Evolutionary conservation across 2,797 vertebrate genomes (phyloP), one percentile per base, ranked within the genome.

Genomic region (Microctenopoma steveboyesi): DNA sequence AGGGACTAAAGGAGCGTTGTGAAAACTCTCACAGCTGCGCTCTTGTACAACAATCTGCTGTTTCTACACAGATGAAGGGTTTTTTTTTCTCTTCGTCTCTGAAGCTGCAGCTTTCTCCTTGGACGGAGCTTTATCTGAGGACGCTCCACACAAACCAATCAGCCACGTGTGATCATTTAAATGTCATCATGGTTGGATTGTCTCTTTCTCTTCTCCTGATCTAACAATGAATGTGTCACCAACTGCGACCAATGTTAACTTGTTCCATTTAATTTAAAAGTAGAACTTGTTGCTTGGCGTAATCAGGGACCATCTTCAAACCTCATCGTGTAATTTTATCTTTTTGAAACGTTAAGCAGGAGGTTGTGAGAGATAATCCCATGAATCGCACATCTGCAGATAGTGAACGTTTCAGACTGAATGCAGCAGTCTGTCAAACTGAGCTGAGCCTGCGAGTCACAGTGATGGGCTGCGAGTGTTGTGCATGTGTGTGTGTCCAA

Each of bases 11-110:
- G 76, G 64, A 80, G 66, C 15, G 40, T 62, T 85, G 79, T 83
- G 77, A 81, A 74, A 82, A 71, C 76, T 74, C 81, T 82, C 78
- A 79, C 86, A 88, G 86, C 84, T 81, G 81, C 75, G 30, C 58
- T 76, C 64, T 74, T 39, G 62, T 78, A 64, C 64, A 73, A 68
- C 63, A 60, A 65, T 56, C 58, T 67, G 65, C 55, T 0, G 37
- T 56, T 42, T 72, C 54, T 59, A 77, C 33, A 11, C 60, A 56
- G 56, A 52, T 49, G 46, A 46, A 50, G 65, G 11, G 42, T 48
- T 40, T 65, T 56, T 73, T 27, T 42, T 52, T 25, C 52, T 18
- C 25, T n/a, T 74, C 15, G 42, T 5, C 11, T 25, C 74, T 28
- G 22, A 70, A 27, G 39, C 39, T 22, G 42, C 16, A 10, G n/a